Percentiles rank a stretch among this genome's conserved stretches.
These are phyloP conservation scores for Trematomus loennbergii DNA, from an alignment of 2,113 vertebrate genomes.

Conservation along the genomic window DNA sequence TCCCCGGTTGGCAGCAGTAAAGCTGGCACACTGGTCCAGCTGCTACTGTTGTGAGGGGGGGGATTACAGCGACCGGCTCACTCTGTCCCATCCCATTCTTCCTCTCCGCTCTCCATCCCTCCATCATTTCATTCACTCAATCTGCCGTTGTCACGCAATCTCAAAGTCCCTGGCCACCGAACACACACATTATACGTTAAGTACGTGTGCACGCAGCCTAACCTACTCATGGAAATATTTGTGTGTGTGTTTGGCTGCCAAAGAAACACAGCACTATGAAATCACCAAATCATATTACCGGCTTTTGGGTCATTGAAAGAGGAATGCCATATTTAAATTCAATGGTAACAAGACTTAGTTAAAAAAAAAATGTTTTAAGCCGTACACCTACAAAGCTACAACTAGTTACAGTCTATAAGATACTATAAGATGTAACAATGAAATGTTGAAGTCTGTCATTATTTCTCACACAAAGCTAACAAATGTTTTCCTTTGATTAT, in stretches of 20 bases:
- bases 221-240: neutral
- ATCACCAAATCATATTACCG: neutral
- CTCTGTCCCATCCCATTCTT: slow-evolving; percentile 60
- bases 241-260: neutral
- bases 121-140: slow-evolving; percentile 75
- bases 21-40: slow-evolving; percentile 69
- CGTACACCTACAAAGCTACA: neutral
- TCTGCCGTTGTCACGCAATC: slow-evolving; percentile 66
- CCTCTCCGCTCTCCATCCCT: slow-evolving; percentile 53
- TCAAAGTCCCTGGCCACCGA: neutral
- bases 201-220: neutral
- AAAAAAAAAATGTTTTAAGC: neutral
- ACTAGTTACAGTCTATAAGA: neutral
- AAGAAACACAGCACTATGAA: neutral
- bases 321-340: neutral
- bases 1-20: slow-evolving; percentile 62
- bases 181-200: neutral
- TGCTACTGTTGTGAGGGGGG: slow-evolving; percentile 54
- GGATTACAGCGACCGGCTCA: slow-evolving; percentile 68
- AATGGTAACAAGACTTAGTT: neutral
- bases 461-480: neutral
- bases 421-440: neutral
- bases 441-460: neutral
- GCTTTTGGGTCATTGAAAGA: neutral
- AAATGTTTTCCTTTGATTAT: too few species aligned